Evolutionary conservation across 1,140 invertebrate species (phyloP).

Genomic region (Antheraea mylitta): DNA sequence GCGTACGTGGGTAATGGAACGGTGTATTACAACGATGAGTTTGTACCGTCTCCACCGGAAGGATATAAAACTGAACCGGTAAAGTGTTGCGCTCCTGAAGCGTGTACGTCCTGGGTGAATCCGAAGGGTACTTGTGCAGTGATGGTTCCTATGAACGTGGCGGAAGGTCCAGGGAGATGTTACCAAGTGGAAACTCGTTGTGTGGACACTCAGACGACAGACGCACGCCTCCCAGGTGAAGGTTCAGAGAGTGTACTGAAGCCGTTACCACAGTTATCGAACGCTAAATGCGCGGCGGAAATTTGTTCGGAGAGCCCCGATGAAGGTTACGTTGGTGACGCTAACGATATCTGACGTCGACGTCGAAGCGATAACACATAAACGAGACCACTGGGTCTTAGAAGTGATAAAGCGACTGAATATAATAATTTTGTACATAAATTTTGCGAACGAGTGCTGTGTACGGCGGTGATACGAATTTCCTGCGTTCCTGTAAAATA

Average conservation of each 20-base stretch:
- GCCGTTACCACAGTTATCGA: slow-evolving; percentile 65
- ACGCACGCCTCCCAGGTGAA: slow-evolving; percentile 57
- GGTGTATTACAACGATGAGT: slow-evolving; percentile 79
- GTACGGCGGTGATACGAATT: neutral
- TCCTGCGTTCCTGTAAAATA: neutral
- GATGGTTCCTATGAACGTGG: slow-evolving; percentile 62
- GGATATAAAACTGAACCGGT: slow-evolving; percentile 80
- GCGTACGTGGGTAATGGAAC: slow-evolving; percentile 66
- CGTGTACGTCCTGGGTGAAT: slow-evolving; percentile 61
- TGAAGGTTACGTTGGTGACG: slow-evolving; percentile 92
- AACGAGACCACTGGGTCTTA: slow-evolving; percentile 64
- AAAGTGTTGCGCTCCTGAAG: slow-evolving; percentile 57
- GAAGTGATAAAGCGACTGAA: slow-evolving; percentile 76
- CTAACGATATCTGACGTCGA: slow-evolving; percentile 82
- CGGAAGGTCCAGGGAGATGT: slow-evolving; percentile 56
- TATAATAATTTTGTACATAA: slow-evolving; percentile 69
- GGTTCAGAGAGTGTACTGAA: slow-evolving; percentile 64
- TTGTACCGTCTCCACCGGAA: slow-evolving; percentile 85
- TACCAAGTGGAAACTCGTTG: slow-evolving; percentile 74
- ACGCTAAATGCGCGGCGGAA: slow-evolving; percentile 76
- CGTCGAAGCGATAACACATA: slow-evolving; percentile 71
- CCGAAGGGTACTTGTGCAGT: slow-evolving; percentile 67
- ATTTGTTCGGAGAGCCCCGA: slow-evolving; percentile 91
- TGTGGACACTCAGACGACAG: slow-evolving; percentile 80
- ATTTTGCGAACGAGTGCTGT: neutral